Percentiles rank a stretch among this genome's conserved stretches.
These are phyloP conservation scores for Odobenus rosmarus DNA, from an alignment of 2,113 vertebrate species.

Conservation along the genomic window DNA sequence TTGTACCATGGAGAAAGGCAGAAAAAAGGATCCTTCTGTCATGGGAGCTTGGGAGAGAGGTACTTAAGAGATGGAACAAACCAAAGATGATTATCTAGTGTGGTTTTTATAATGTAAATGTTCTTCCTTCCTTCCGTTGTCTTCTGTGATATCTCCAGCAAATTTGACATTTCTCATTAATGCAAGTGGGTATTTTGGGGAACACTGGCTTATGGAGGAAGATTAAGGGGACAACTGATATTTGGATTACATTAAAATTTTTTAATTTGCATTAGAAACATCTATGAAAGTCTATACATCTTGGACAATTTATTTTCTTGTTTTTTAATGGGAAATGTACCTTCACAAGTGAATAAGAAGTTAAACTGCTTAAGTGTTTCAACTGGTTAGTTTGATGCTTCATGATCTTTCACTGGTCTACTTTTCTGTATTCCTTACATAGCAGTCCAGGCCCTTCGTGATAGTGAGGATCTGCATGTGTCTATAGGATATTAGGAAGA, in stretches of 20 bases:
- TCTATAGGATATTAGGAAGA: not conserved
- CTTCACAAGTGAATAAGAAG: slow-evolving; percentile 22
- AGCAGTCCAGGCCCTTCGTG: not conserved
- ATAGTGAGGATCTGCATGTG: not conserved
- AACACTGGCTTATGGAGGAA: not conserved
- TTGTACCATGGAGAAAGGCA: not conserved
- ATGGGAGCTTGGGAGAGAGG: not conserved
- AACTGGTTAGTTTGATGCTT: not conserved
- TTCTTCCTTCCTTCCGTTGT: not conserved
- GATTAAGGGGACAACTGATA: not conserved
- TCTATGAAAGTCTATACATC: not conserved
- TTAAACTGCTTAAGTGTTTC: slow-evolving; percentile 11
- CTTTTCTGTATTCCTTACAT: not conserved
- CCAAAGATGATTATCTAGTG: not conserved
- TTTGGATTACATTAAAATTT: not conserved
- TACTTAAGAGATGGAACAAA: not conserved
- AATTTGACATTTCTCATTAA: slow-evolving; percentile 9
- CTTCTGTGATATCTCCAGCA: not conserved
- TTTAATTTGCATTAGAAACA: slow-evolving; percentile 32
- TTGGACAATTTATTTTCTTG: not conserved
- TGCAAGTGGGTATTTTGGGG: not conserved
- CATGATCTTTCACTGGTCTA: not conserved
- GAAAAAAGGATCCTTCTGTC: not conserved
- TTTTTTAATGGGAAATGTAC: not conserved
- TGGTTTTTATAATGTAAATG: not conserved